Percentiles rank a stretch among this genome's conserved stretches.
Evolutionary conservation across 2,113 vertebrate genomes (phyloP).

Genomic region (Proterorhinus semilunaris): DNA sequence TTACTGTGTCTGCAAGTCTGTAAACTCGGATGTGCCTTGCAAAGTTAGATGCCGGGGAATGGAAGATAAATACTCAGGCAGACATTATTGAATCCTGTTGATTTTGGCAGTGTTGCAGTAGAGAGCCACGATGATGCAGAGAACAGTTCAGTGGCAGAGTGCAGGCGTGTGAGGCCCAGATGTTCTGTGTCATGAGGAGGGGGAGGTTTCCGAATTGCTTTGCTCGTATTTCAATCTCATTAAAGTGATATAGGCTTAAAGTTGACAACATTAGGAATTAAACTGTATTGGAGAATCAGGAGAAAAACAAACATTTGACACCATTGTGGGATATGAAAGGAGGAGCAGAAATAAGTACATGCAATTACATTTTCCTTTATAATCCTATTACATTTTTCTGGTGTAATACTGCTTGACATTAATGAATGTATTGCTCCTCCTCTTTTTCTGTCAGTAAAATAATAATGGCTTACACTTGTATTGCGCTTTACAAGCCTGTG

Average conservation of each 20-base stretch:
- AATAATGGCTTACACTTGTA: too few species aligned
- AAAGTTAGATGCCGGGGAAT: not conserved
- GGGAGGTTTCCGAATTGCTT: not conserved
- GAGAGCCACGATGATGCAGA: slow-evolving; percentile 1
- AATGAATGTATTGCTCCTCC: too few species aligned
- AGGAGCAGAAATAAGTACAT: not conserved
- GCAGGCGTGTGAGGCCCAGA: slow-evolving; percentile 27
- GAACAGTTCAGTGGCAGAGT: slow-evolving; percentile 11
- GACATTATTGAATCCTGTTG: not conserved
- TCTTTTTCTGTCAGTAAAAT: too few species aligned
- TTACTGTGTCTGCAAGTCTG: not conserved
- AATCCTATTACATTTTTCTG: too few species aligned
- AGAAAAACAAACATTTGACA: not conserved
- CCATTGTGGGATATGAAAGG: not conserved
- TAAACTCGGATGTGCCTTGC: not conserved
- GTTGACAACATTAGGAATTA: not conserved
- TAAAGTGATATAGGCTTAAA: not conserved
- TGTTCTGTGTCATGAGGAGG: slow-evolving; percentile 22
- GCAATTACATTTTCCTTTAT: too few species aligned
- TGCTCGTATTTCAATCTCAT: not conserved
- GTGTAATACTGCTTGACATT: too few species aligned
- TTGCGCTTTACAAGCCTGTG: too few species aligned
- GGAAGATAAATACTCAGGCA: not conserved
- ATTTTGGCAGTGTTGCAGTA: not conserved
- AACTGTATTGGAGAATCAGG: not conserved